Conservation (phyloP, 2,888 invertebrate genomes). For the Heliconius charithonia region DNA sequence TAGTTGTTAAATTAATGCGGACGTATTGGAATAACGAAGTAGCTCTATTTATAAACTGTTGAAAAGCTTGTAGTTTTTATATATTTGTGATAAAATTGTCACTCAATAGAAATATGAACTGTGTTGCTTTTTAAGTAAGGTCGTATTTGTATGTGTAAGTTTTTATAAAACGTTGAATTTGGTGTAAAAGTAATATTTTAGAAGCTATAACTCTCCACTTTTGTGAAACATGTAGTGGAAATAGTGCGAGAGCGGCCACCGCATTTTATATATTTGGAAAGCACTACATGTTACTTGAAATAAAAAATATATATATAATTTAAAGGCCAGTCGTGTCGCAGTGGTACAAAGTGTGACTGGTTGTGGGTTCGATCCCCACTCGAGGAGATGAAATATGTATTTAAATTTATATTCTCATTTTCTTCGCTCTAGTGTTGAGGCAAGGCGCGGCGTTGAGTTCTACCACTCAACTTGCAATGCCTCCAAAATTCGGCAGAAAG, state of each 20-base stretch:
- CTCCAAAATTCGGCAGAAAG: too few species aligned
- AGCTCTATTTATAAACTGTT: not conserved
- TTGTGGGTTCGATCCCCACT: too few species aligned
- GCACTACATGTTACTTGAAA: conserved; percentile 41
- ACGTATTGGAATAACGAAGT: conserved; percentile 4
- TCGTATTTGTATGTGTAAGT: conserved; percentile 25
- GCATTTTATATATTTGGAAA: conserved; percentile 49
- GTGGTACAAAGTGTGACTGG: too few species aligned
- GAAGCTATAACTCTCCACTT: conserved; percentile 50
- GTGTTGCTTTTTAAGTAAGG: conserved; percentile 33
- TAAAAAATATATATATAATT: too few species aligned
- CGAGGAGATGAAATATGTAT: too few species aligned
- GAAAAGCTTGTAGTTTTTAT: not conserved
- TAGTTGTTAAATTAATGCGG: not conserved
- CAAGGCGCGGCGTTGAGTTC: too few species aligned
- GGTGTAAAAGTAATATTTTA: conserved; percentile 48
- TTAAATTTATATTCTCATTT: too few species aligned
- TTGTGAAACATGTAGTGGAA: conserved; percentile 48
- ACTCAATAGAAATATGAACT: conserved; percentile 25
- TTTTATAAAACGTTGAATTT: conserved; percentile 38
- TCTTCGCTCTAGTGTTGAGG: too few species aligned
- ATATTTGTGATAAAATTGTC: not conserved
- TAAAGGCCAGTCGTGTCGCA: too few species aligned
- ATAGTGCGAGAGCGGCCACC: conserved; percentile 48
- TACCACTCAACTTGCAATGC: too few species aligned